Evolutionary conservation across 2,888 invertebrate species (phyloP).

Genomic region (Cheilosia grossa): DNA sequence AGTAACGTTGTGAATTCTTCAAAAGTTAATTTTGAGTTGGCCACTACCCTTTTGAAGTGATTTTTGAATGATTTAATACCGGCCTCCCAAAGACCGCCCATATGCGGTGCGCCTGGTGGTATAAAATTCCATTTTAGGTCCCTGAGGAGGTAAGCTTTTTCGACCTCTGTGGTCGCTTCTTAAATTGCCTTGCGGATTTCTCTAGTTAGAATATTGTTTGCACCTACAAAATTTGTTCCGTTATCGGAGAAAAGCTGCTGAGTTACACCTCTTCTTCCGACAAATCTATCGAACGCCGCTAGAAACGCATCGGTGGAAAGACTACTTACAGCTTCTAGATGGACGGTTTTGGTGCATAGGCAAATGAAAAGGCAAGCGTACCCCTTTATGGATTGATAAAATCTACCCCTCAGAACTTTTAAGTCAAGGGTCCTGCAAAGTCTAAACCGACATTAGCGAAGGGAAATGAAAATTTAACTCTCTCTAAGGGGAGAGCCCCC

Average conservation of each 20-base stretch:
- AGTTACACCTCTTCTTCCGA: constrained; percentile 50
- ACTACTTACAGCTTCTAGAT: constrained; percentile 47
- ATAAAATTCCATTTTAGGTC: too few species aligned
- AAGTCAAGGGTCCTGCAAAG: constrained; percentile 59
- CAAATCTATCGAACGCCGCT: constrained; percentile 52
- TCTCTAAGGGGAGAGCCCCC: constrained; percentile 53
- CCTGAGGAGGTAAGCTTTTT: too few species aligned
- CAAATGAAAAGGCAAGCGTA: constrained; percentile 46
- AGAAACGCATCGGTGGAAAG: constrained; percentile 37
- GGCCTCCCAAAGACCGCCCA: too few species aligned
- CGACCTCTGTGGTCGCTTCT: too few species aligned
- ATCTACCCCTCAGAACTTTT: constrained; percentile 18
- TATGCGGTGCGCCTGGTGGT: too few species aligned
- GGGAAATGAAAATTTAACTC: constrained; percentile 37
- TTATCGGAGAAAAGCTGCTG: neutral
- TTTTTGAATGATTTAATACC: neutral
- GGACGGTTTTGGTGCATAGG: constrained; percentile 45
- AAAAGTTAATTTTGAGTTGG: constrained; percentile 18
- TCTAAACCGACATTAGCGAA: constrained; percentile 57
- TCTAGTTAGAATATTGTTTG: too few species aligned
- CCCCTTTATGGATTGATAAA: constrained; percentile 36
- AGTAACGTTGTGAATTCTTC: constrained; percentile 16
- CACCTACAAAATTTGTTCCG: too few species aligned
- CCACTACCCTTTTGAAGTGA: constrained; percentile 17
- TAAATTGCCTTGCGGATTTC: too few species aligned